Conservation (phyloP, 2,797 vertebrate species). For the Tinamus major region DNA sequence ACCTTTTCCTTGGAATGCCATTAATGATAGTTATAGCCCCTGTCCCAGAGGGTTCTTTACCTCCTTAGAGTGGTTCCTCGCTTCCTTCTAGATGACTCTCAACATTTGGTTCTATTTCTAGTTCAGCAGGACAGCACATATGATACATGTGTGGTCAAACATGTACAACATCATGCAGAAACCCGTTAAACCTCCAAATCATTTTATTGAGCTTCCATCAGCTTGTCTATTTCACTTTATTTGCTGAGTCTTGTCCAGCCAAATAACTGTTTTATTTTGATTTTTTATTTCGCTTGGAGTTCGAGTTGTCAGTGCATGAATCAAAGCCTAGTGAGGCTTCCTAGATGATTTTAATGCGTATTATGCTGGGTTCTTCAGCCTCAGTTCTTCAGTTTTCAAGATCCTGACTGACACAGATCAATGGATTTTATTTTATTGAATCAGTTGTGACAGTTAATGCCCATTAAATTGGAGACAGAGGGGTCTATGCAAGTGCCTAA, state of each 20-base stretch:
- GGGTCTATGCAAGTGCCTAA: neutral
- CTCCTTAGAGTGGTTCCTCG: neutral
- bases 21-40: neutral
- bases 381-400: slow-evolving; percentile 32
- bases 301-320: neutral
- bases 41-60: neutral
- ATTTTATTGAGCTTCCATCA: neutral
- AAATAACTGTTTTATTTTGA: neutral
- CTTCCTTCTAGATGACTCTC: neutral
- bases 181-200: neutral
- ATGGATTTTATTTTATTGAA: slow-evolving; percentile 36
- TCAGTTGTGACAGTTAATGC: slow-evolving; percentile 21
- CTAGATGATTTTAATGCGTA: slow-evolving; percentile 1
- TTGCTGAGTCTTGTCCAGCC: neutral
- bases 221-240: neutral
- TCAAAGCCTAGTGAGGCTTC: neutral
- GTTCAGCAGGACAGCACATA: neutral
- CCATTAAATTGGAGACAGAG: neutral
- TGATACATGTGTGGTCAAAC: neutral
- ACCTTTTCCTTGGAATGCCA: neutral
- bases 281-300: neutral
- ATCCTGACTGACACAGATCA: slow-evolving; percentile 43
- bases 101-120: rapidly evolving
- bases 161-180: neutral
- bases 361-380: slow-evolving; percentile 2